Evolutionary conservation across 2,113 vertebrate species (phyloP), one percentile per base, ranked within the genome.

Genomic region (Myanophis thanlyinensis): DNA sequence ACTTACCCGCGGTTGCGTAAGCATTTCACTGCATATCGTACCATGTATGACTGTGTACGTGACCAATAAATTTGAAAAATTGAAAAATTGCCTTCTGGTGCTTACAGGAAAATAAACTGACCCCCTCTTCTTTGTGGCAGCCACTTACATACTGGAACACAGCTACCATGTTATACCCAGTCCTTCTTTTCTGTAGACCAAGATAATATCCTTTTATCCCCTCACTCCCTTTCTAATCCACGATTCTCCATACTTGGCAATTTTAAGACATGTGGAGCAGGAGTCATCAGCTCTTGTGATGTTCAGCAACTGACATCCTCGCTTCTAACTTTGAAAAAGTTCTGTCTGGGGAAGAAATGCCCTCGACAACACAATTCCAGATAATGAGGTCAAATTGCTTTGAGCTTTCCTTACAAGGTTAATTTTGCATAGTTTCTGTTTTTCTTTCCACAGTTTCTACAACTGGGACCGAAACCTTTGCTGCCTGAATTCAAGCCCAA

Each of bases 391-490:
- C 51, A 54, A 22, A 51, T 40, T 27, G 67, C 49, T 53, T 44
- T 46, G 44, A 53, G 80, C 80, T 25, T 25, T 46, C 30, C 27
- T 40, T 88, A 13, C 30, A 44, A 9, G 18, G 40, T 44, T 54
- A 13, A 0, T 89, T 52, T 93, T 93, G 54, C 89, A 85, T 25
- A 46, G 2, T 86, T 95, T 93, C 88, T 93, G 86, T 94, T 94
- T 73, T 95, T 91, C 27, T 96, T 95, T 95, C 95, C 93, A 54
- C 92, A 99, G 98, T 94, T 99, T 98, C 98, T 99, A 98, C 97
- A 99, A 99, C 96, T 98, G 98, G 98, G 97, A 98, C 92, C 98
- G 96, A 30, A 98, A 98, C 86, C 91, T 97, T 92, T 97, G 97
- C 93, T 89, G 97, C 44, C 98, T 97, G 91, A 98, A 97, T 94